A percentile compares a stretch with the other conserved stretches of the same genome.
phyloP scores from a whole-genome alignment of 2,797 vertebrate species.

The Arrhamphus sclerolepis region DNA sequence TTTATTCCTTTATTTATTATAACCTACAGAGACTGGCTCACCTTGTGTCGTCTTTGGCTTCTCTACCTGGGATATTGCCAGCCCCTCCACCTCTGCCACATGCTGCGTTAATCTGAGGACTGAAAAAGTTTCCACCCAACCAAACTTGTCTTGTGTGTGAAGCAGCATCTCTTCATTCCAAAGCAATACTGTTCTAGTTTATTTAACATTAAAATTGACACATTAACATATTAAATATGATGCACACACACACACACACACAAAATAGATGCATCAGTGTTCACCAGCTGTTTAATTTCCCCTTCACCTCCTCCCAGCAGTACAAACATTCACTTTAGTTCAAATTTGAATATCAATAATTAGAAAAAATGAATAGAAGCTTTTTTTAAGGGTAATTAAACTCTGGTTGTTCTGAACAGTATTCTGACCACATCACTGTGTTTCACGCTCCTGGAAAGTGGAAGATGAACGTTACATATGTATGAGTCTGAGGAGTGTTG shows the following conservation, averaged over 20 bases:
- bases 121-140: not conserved
- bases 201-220: too few relatives aligned
- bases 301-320: not conserved
- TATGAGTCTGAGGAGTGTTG: conserved; percentile 17
- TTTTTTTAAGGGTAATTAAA: too few relatives aligned
- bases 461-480: conserved; percentile 37
- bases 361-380: not conserved
- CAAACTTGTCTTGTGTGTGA: conserved; percentile 9
- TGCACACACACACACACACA: not conserved
- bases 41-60: not conserved
- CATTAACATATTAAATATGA: too few relatives aligned
- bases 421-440: conserved; percentile 70
- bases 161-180: too few relatives aligned
- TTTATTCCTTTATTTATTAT: too few relatives aligned
- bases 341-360: conserved; percentile 9
- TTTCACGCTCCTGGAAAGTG: conserved; percentile 32
- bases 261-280: too few relatives aligned
- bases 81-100: not conserved
- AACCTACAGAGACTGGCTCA: too few relatives aligned
- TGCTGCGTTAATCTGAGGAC: not conserved
- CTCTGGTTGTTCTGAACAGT: conserved; percentile 21
- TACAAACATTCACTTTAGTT: not conserved
- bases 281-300: not conserved
- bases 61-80: conserved; percentile 1
- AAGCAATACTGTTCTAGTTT: too few relatives aligned